These are phyloP conservation scores for Rhagologus leucostigma DNA, from an alignment of 2,113 vertebrate genomes.

Conservation along the genomic window DNA sequence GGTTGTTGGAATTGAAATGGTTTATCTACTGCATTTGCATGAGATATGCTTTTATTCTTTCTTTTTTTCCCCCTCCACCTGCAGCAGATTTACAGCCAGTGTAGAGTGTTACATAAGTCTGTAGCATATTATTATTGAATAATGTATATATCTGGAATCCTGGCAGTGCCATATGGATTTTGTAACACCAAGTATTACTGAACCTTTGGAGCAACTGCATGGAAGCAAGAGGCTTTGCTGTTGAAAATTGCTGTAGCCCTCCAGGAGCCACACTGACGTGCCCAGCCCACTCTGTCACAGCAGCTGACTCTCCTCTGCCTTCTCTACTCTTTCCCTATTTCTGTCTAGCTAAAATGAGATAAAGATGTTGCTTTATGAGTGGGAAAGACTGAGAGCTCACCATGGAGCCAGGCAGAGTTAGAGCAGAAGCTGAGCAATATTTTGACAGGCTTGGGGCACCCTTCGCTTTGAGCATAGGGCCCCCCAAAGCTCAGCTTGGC, in stretches of 20 bases:
- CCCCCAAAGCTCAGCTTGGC: not conserved
- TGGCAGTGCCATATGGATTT: not conserved
- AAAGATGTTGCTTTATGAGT: not conserved
- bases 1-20: not conserved
- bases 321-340: not conserved
- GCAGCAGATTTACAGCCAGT: not conserved
- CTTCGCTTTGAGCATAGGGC: rapidly evolving
- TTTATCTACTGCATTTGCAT: not conserved
- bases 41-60: not conserved
- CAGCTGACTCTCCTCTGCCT: not conserved
- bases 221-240: not conserved
- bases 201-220: not conserved
- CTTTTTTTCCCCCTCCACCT: not conserved
- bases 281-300: not conserved
- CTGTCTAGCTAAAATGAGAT: not conserved
- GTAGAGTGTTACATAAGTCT: not conserved
- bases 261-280: not conserved
- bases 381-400: not conserved
- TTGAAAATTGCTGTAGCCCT: not conserved
- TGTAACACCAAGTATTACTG: not conserved
- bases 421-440: not conserved
- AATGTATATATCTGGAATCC: not conserved
- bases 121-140: not conserved
- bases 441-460: rapidly evolving
- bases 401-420: not conserved